These are phyloP conservation scores for Anthonomus grandis DNA, from an alignment of 1,140 invertebrate genomes.

Conservation along the genomic window DNA sequence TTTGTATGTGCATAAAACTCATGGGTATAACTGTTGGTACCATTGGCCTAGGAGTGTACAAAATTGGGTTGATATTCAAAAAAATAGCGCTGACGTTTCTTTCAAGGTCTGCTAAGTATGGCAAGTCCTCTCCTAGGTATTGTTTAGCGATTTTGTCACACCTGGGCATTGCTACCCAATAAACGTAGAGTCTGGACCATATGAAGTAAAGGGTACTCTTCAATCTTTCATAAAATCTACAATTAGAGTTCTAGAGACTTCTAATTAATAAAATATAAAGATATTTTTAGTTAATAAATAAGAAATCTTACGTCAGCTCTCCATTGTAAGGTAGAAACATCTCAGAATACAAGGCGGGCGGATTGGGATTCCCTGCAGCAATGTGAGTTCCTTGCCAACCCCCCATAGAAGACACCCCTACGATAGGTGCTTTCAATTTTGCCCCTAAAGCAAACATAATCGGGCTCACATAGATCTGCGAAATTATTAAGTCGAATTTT, in stretches of 20 bases:
- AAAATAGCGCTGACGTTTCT: slow-evolving; percentile 54
- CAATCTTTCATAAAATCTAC: slow-evolving; percentile 23
- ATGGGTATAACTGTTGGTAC: slow-evolving; percentile 51
- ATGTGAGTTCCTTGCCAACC: slow-evolving; percentile 28
- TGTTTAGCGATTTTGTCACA: slow-evolving; percentile 44
- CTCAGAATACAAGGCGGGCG: slow-evolving; percentile 29
- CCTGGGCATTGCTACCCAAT: slow-evolving; percentile 23
- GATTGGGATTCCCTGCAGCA: slow-evolving; percentile 26
- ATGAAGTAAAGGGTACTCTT: slow-evolving; percentile 28
- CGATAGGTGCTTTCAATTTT: slow-evolving; percentile 28
- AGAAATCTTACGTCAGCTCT: slow-evolving; percentile 17
- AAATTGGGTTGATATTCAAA: slow-evolving; percentile 50
- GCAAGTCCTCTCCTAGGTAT: slow-evolving; percentile 48
- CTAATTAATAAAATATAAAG: not conserved
- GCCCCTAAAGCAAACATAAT: slow-evolving; percentile 26
- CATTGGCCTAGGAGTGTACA: slow-evolving; percentile 49
- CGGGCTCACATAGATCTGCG: slow-evolving; percentile 29
- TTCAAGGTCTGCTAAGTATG: slow-evolving; percentile 50
- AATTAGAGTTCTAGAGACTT: not conserved
- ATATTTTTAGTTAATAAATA: not conserved
- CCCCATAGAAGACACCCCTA: slow-evolving; percentile 34
- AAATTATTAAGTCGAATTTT: slow-evolving; percentile 31
- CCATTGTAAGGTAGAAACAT: slow-evolving; percentile 31
- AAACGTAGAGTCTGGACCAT: slow-evolving; percentile 36
- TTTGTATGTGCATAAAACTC: slow-evolving; percentile 51